Evolutionary conservation across 1,140 invertebrate genomes (phyloP).

Genomic region (Drosophila oshimai): DNA sequence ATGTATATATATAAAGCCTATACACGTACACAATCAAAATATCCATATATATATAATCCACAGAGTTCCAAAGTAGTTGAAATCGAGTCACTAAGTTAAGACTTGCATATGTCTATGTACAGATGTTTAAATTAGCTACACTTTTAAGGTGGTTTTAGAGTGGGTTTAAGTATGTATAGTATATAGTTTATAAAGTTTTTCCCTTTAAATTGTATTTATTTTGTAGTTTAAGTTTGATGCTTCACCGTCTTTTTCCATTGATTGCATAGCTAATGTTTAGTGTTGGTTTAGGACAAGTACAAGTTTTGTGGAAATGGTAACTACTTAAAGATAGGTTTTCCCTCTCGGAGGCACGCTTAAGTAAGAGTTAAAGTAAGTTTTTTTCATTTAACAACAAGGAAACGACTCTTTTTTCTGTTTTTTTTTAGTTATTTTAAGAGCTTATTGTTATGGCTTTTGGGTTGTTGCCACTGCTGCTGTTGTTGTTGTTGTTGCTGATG

Average conservation of each 20-base stretch:
- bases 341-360: slow-evolving; percentile 79
- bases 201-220: slow-evolving; percentile 32
- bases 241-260: slow-evolving; percentile 80
- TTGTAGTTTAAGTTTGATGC: slow-evolving; percentile 29
- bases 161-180: slow-evolving; percentile 25
- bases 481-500: slow-evolving; percentile 35
- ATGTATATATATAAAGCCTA: slow-evolving; percentile 22
- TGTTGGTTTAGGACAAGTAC: slow-evolving; percentile 16
- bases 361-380: slow-evolving; percentile 75
- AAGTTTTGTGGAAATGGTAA: slow-evolving; percentile 59
- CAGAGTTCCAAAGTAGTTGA: slow-evolving; percentile 34
- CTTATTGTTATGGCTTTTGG: slow-evolving; percentile 37
- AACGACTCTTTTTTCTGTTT: not conserved
- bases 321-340: slow-evolving; percentile 66
- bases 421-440: slow-evolving; percentile 34
- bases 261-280: slow-evolving; percentile 72
- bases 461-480: slow-evolving; percentile 35
- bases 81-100: slow-evolving; percentile 10
- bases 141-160: slow-evolving; percentile 29
- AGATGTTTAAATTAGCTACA: slow-evolving; percentile 31
- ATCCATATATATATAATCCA: slow-evolving; percentile 26
- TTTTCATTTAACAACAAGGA: slow-evolving; percentile 12
- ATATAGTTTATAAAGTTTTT: slow-evolving; percentile 35
- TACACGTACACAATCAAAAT: slow-evolving; percentile 34
- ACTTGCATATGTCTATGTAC: slow-evolving; percentile 29